Base-by-base conservation (phyloP, 2,797 vertebrate genomes). In the Peromyscus aztecus region DNA sequence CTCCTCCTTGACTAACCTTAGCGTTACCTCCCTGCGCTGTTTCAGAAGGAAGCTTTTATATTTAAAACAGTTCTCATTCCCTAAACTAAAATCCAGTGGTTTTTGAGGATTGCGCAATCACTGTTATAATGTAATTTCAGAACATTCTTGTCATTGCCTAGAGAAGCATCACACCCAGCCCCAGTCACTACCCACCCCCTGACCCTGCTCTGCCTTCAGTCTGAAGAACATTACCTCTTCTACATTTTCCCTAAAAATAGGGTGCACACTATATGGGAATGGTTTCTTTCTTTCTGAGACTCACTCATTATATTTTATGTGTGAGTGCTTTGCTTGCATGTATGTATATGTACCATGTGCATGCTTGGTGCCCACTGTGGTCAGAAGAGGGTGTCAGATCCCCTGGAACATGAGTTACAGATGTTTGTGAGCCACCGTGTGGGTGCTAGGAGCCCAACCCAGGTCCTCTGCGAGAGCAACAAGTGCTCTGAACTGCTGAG, bases 31-130 rank as follows among this genome's bases (percentile, higher is more conserved):
- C 5, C 57, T 31, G 11, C 24, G 37, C 34, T 17, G 63, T 63
- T 91, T 78, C 16, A 46, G 29, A 2, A 57, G 37, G 9, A 69
- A 57, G 12, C 12, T 46, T 5, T 87, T 76, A 61, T 49, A 46
- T 59, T 83, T 95, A 91, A 40, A 91, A 89, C 55, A 93, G 81
- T 85, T 43, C 67, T 57, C 49, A 75, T 29, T 43, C 7, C 8
- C 31, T 49, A 40, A 75, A 91, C 88, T 49, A 73, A 46, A 96
- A 61, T 78, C 67, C 43, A 21, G 24, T 34, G 34, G 40, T 67
- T 78, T 91, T 76, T 57, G 13, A 76, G 77, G 65, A 40, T 34
- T 87, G 46, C 9, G 12, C 34, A 55, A 40, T 61, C 73, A 59
- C 71, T 65, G 84, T 31, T 19, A 27, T 59, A 81, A 67, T 82